Conservation (phyloP, 2,113 vertebrate genomes). For the Oryzias woworae region DNA sequence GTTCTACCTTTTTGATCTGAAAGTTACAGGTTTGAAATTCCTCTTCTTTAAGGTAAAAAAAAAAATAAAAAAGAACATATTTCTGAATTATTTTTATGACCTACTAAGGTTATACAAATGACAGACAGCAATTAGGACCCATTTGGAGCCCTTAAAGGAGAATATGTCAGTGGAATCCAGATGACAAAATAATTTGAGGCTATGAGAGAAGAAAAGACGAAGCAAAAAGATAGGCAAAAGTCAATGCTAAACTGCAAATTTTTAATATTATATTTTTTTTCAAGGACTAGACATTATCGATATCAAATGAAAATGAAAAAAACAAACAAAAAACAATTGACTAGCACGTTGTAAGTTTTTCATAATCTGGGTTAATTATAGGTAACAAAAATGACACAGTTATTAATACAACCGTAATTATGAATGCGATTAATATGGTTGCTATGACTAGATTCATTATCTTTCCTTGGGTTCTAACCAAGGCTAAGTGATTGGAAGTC, state of each 20-base stretch:
- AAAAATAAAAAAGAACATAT: neutral
- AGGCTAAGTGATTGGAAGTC: no score
- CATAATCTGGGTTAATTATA: no score
- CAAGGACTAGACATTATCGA: neutral
- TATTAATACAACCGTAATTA: no score
- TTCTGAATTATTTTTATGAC: slow-evolving; percentile 26
- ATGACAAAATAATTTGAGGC: neutral
- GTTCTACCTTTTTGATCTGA: slow-evolving; percentile 17
- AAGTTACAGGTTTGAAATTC: neutral
- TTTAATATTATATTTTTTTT: neutral
- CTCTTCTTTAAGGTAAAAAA: slow-evolving; percentile 4
- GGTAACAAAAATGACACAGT: no score
- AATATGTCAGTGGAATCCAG: slow-evolving; percentile 9
- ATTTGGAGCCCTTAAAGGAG: no score
- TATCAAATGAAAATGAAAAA: neutral
- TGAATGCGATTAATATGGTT: no score
- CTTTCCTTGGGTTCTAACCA: no score
- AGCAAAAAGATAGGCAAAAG: neutral
- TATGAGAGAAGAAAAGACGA: slow-evolving; percentile 2
- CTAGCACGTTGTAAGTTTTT: no score
- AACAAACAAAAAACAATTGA: neutral
- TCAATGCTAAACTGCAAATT: no score
- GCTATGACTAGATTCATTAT: no score
- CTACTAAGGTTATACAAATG: slow-evolving; percentile 1
- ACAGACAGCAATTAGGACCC: no score